Evolutionary conservation across 2,113 vertebrate species (phyloP), one percentile per base, ranked within the genome.

Genomic region (Nibea albiflora): DNA sequence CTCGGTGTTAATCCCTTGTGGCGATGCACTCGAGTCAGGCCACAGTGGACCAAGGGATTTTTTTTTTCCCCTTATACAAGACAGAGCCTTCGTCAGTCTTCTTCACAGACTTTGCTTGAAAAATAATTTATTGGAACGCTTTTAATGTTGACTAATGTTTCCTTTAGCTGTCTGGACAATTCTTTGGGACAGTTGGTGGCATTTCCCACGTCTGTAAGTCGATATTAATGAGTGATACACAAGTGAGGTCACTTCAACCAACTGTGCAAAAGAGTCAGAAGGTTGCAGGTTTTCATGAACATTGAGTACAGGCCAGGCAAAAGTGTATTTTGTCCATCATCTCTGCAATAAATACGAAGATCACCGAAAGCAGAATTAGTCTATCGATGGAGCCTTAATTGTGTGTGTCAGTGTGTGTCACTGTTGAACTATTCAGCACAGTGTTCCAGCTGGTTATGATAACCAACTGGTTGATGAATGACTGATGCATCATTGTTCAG

Each of bases 131-230:
- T 73, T 71, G 61, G 19, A 49, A 64, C 5, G 10, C 19, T 64
- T 60, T 46, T 63, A 49, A 65, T 56, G 42, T 54, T 63, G 67
- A 49, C 61, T 68, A 5, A 62, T 39, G 1, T 50, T 63, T 71
- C n/a, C 26, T 14, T 14, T n/a, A 6, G 28, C 49, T 61, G 54
- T 19, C 50, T 64, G 78, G 57, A 54, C 11, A 22, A 63, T 46
- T 54, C 54, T 72, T 28, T 3, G 0, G 28, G 80, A 62, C 88
- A 86, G 62, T 80, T 85, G 86, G 87, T 79, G 80, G 66, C 62
- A 83, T 87, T 90, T 85, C 73, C 11, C 17, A 53, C 2, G 20
- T n/a, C 50, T 83, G 47, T 28, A 15, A 46, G 31, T 86, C 61
- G 35, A 52, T 22, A 16, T 24, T 56, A 74, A 61, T n/a, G 20